Evolutionary conservation across 2,888 invertebrate genomes (phyloP).

Genomic region (Barypeithes pellucidus): DNA sequence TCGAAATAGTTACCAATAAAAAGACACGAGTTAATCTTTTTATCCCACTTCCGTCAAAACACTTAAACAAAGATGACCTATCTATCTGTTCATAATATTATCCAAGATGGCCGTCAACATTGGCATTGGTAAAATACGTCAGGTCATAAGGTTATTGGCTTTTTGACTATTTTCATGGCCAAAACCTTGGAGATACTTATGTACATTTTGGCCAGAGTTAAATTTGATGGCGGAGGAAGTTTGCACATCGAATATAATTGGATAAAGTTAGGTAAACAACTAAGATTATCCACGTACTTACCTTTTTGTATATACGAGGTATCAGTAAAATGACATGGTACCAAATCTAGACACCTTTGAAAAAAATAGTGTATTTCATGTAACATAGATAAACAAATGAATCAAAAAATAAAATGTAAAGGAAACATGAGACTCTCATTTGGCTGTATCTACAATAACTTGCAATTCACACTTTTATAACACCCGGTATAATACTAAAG

Average conservation of each 20-base stretch:
- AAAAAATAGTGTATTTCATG: too few relatives aligned
- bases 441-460: too few relatives aligned
- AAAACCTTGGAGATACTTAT: conserved; percentile 36
- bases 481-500: too few relatives aligned
- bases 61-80: conserved; percentile 14
- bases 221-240: not conserved
- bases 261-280: not conserved
- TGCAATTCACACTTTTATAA: too few relatives aligned
- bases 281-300: too few relatives aligned
- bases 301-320: too few relatives aligned
- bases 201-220: conserved; percentile 28
- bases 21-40: conserved; percentile 6
- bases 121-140: conserved; percentile 19
- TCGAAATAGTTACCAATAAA: not conserved
- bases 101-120: conserved; percentile 33
- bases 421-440: too few relatives aligned
- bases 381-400: too few relatives aligned
- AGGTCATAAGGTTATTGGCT: conserved; percentile 39
- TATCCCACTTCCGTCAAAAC: conserved; percentile 23
- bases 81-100: conserved; percentile 5
- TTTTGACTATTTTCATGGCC: conserved; percentile 39
- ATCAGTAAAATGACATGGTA: too few relatives aligned
- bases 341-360: too few relatives aligned
- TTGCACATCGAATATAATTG: not conserved
- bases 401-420: too few relatives aligned